These are phyloP conservation scores for Cephus runcator DNA, from an alignment of 2,888 invertebrate genomes.

Conservation along the genomic window DNA sequence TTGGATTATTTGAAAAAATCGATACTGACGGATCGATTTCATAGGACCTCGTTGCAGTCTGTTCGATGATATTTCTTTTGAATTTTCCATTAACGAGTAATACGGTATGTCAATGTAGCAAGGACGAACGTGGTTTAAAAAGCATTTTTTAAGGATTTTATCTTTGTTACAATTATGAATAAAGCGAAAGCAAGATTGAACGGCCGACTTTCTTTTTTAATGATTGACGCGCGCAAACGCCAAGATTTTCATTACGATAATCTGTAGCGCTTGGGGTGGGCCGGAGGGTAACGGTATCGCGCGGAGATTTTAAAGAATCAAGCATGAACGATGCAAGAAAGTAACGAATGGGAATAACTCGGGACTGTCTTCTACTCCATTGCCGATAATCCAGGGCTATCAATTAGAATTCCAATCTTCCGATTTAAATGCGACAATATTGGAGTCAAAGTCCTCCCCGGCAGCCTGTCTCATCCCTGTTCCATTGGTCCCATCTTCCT, in stretches of 20 bases:
- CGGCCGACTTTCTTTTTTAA: conserved; percentile 6
- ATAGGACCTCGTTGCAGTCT: neutral
- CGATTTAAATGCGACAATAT: conserved; percentile 7
- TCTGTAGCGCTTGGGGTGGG: conserved; percentile 13
- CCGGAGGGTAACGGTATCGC: conserved; percentile 17
- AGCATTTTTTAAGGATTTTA: neutral
- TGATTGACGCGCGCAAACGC: conserved; percentile 25
- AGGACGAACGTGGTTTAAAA: neutral
- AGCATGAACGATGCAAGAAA: conserved; percentile 24
- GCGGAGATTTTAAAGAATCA: conserved; percentile 8
- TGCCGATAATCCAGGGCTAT: conserved; percentile 48
- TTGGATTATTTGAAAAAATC: neutral
- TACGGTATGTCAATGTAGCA: neutral
- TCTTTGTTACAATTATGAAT: neutral
- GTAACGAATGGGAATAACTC: conserved; percentile 28
- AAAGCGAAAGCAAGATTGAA: neutral
- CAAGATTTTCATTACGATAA: conserved; percentile 47
- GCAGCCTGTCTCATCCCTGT: neutral
- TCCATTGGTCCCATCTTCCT: neutral
- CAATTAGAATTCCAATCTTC: conserved; percentile 56
- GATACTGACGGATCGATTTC: neutral
- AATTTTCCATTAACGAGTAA: neutral
- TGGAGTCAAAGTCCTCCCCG: neutral
- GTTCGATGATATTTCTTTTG: neutral
- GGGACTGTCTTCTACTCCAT: conserved; percentile 18